Conservation (phyloP, 1,140 invertebrate genomes). For the Tetramorium simillimum region DNA sequence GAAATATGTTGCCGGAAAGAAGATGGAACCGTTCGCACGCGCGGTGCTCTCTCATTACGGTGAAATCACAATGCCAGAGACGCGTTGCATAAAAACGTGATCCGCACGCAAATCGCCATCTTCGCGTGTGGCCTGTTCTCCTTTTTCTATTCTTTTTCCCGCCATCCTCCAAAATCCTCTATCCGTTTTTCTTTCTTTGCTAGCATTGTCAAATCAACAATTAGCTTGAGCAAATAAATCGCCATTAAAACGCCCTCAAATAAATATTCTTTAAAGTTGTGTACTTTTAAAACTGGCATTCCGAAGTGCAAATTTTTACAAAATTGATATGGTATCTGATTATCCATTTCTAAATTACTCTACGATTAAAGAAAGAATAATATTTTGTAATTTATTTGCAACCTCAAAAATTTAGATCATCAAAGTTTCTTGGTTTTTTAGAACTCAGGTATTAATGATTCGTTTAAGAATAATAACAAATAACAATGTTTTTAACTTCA, state of each 20-base stretch:
- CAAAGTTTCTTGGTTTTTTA: background rate
- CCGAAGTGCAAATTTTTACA: no score
- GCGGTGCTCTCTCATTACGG: slow-evolving; percentile 82
- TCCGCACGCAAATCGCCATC: slow-evolving; percentile 80
- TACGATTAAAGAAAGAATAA: background rate
- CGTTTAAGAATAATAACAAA: background rate
- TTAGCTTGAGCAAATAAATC: slow-evolving; percentile 11
- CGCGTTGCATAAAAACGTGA: slow-evolving; percentile 81
- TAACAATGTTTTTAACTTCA: background rate
- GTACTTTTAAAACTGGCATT: no score
- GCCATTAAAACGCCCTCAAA: background rate
- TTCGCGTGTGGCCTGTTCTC: slow-evolving; percentile 52
- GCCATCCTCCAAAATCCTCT: background rate
- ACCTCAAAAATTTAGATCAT: background rate
- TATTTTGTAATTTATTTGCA: background rate
- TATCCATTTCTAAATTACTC: background rate
- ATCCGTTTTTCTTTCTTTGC: slow-evolving; percentile 3
- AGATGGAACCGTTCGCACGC: slow-evolving; percentile 73
- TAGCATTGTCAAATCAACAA: background rate
- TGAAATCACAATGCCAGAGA: slow-evolving; percentile 79
- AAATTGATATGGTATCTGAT: no score
- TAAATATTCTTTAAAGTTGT: background rate
- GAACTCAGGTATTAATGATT: background rate
- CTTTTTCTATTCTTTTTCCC: slow-evolving; percentile 3
- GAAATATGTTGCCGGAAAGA: slow-evolving; percentile 46